A percentile compares a stretch with the other conserved stretches of the same genome.
These are phyloP conservation scores for Setipinna tenuifilis DNA, from an alignment of 2,797 vertebrate species.

Conservation along the genomic window DNA sequence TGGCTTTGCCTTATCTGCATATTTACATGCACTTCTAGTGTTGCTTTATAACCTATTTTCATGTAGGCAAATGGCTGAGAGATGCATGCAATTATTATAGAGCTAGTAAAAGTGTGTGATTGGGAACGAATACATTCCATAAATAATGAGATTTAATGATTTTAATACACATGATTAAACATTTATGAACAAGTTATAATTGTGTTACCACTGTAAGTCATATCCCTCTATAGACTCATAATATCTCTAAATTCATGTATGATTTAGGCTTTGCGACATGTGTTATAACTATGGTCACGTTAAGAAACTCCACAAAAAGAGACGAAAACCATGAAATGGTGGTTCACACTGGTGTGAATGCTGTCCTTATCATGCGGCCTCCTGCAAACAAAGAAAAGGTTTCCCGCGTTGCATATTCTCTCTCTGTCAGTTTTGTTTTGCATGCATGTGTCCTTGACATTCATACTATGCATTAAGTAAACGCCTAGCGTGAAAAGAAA, in stretches of 20 bases:
- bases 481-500: neutral
- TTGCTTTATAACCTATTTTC: neutral
- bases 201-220: too few species aligned
- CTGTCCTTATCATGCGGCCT: constrained; percentile 3
- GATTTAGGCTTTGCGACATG: too few species aligned
- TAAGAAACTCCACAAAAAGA: neutral
- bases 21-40: neutral
- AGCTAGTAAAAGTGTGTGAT: neutral
- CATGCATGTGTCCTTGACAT: neutral
- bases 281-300: neutral
- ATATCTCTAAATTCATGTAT: too few species aligned
- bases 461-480: neutral
- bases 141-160: neutral
- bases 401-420: constrained; percentile 7
- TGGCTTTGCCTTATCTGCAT: neutral
- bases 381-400: constrained; percentile 9
- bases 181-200: neutral
- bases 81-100: neutral
- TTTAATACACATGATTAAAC: neutral
- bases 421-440: neutral
- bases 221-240: too few species aligned
- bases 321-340: neutral
- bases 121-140: neutral
- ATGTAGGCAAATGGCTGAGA: neutral
- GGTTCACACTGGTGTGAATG: neutral